Evolutionary conservation across 2,888 invertebrate genomes (phyloP), one percentile per base, ranked within the genome.

Genomic region (Trichopoda pennipes): DNA sequence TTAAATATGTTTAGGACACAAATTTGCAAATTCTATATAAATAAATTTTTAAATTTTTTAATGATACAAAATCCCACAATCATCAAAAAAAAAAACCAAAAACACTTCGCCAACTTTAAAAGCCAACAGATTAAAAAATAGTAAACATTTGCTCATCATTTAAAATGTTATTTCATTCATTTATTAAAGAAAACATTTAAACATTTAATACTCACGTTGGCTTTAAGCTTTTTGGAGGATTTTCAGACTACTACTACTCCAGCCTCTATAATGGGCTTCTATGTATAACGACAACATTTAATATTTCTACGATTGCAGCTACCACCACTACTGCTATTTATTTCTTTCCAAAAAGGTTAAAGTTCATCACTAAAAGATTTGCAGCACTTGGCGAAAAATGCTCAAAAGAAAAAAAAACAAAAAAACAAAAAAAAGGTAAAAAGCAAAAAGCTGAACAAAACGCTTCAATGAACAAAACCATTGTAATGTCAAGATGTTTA

Each of bases 401-500:
- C 28, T 28, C 2, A 28, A 58, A 75, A n/a, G 8, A 12, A 55
- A 17, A 3, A 21, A 55, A 64, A 38, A 35, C n/a, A 19, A 51
- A 10, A 32, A 12, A 9, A 1, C 10, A 17, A 16, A 7, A 19
- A 60, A 58, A 35, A 8, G 3, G 3, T 21, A 51, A 68, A 55
- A 35, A n/a, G 17, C 44, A 69, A 53, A 21, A 19, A 32, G 44
- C 49, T 53, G 38, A 61, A 55, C 61, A 51, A 80, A 61, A 61
- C 61, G 73, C 68, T 68, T 73, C 68, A 61, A 42, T 61, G 60
- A 47, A 60, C 73, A 79, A 74, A 68, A 49, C 75, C 58, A 79
- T 82, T 82, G 79, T 82, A 82, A 82, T 82, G 82, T 82, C 82
- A 82, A 79, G 72, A 61, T 72, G 72, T 79, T 82, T 82, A 79